These are phyloP conservation scores for Chrysocyon brachyurus DNA, from an alignment of 2,797 vertebrate genomes.

Conservation along the genomic window DNA sequence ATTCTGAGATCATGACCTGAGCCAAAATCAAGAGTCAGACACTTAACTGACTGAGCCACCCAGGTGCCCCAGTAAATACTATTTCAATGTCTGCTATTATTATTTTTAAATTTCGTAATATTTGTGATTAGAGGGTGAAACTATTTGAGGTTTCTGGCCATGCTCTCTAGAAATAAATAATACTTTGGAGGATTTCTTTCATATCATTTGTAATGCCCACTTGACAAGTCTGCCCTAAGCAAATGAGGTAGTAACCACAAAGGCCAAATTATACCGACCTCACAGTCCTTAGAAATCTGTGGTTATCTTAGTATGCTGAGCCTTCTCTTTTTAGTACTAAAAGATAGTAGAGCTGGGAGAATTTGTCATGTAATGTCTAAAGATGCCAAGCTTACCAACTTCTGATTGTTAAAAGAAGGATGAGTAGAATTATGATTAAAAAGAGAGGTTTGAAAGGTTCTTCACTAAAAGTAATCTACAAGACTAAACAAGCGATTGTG, in stretches of 20 bases:
- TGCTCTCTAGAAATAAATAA: not conserved
- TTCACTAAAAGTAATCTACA: not conserved
- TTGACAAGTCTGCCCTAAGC: not conserved
- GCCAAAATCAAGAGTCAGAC: not conserved
- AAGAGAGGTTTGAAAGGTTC: not conserved
- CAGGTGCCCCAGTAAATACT: not conserved
- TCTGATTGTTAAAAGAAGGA: not conserved
- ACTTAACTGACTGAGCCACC: not conserved
- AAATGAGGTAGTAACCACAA: not conserved
- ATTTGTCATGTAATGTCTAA: not conserved
- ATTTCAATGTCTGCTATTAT: not conserved
- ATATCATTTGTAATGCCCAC: not conserved
- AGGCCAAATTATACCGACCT: not conserved
- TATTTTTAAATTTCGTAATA: not conserved
- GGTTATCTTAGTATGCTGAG: not conserved
- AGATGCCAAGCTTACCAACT: not conserved
- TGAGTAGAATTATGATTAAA: not conserved
- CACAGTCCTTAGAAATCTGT: not conserved
- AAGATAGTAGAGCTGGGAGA: not conserved
- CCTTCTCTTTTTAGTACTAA: not conserved
- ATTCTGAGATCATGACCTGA: not conserved
- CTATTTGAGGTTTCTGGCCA: not conserved
- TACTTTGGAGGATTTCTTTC: not conserved
- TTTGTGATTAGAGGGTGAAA: not conserved
- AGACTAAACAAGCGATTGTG: not conserved